Evolutionary conservation across 2,797 vertebrate genomes (phyloP), one percentile per base, ranked within the genome.

Genomic region (Microchirus variegatus): DNA sequence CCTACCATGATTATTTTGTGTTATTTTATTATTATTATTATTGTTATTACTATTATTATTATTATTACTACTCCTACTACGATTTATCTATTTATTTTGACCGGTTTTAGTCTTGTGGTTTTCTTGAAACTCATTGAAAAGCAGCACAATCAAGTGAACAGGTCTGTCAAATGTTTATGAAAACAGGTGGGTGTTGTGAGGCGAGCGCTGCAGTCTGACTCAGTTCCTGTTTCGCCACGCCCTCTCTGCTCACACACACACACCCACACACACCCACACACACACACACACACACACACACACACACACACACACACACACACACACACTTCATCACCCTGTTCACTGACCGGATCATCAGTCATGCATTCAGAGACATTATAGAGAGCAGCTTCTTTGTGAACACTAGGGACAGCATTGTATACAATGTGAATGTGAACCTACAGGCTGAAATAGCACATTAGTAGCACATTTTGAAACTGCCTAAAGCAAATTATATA

Each of bases 301-400:
- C 53, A 71, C 18, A 56, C 37, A 65, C 49, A 60, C 46, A 48
- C 59, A 60, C 53, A 62, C 41, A 67, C 51, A 58, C 54, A 58
- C 41, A 64, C 58, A 70, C 40, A 67, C 54, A 75, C 36, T 49
- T 69, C 56, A 70, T 68, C 65, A 49, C 53, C 22, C 81, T 82
- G 82, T 69, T 81, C 80, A 73, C 60, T 78, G 80, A 82, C 67
- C 31, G 37, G 57, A 82, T 84, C 80, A 80, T 85, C 85, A 84
- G 80, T 84, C 79, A 85, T 82, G 84, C 78, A 83, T 76, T 83
- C 56, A 82, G 53, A 73, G 53, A 54, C 58, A 75, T 79, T 67
- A 59, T 31, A 35, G 60, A 54, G 65, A 76, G 56, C 53, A 45
- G 59, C 38, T 40, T 58, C 57, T 65, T 45, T 70, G 71, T 56